A percentile compares a stretch with the other conserved stretches of the same genome.
Evolutionary conservation across 2,113 vertebrate species (phyloP).

Genomic region (Apteryx owenii): DNA sequence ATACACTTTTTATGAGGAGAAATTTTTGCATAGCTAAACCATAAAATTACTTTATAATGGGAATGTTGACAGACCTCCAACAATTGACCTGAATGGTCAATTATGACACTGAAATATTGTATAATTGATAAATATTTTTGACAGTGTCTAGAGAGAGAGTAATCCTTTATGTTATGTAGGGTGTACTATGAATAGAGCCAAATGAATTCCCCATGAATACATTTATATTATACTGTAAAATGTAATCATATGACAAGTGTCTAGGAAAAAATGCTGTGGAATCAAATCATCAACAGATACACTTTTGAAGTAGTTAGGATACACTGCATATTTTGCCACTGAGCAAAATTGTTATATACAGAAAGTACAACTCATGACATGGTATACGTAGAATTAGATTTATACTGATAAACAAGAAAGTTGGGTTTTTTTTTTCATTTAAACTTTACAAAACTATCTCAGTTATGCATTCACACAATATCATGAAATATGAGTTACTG

Average conservation of each 20-base stretch:
- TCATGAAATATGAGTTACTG: conserved; percentile 14
- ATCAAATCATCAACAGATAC: conserved; percentile 18
- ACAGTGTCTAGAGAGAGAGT: neutral
- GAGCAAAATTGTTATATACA: conserved; percentile 25
- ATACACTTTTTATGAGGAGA: neutral
- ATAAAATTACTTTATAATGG: neutral
- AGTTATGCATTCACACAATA: conserved; percentile 5
- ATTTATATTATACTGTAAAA: conserved; percentile 63
- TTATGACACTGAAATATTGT: neutral
- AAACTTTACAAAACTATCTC: neutral
- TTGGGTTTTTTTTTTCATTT: neutral
- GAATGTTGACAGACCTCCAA: neutral
- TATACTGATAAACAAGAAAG: neutral
- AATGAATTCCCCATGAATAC: conserved; percentile 32
- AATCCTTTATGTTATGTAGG: neutral
- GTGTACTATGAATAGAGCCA: conserved; percentile 32
- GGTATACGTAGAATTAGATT: neutral
- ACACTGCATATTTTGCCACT: neutral
- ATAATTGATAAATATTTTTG: conserved; percentile 19
- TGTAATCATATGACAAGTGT: conserved; percentile 52
- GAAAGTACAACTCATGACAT: neutral
- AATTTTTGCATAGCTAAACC: neutral
- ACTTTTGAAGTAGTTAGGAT: neutral
- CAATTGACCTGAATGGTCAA: neutral
- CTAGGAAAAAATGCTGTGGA: conserved; percentile 1